Base-by-base conservation (phyloP, 2,797 vertebrate species). In the Channa striata region DNA sequence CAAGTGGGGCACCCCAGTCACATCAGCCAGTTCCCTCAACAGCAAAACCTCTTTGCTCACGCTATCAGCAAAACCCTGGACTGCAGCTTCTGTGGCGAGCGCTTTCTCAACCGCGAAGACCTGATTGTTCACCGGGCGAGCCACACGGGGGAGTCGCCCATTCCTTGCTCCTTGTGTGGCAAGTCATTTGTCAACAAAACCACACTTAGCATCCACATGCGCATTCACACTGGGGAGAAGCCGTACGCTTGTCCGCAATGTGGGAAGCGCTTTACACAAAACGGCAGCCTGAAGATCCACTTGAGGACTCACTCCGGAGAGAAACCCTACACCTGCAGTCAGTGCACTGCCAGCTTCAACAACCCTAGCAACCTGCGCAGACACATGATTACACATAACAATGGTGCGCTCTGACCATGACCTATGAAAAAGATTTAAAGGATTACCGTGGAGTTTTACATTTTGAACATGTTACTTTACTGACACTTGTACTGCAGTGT, bases 331-430 rank as follows among this genome's bases (percentile, higher is more conserved):
- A 74, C 58, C 36, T 93, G 93, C 74, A 83, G 43, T 1, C 87
- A 81, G 39, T 93, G 93, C 74, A 58, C 49, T 0, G 86, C 91
- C 74, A 92, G 89, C 72, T 93, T 93, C 65, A 92, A 91, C 83
- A 92, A 93, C 81, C 91, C 91, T 62, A 93, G 92, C 82, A 93
- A 93, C 80, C 84, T 93, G 68, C 91, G 92, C 48, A 74, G 92
- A 34, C 93, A 93, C 82, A 91, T 92, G 89, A 85, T 91, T 73
- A 93, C 86, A 5, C 91, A 93, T 82, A 89, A 33, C 0, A 75
- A 85, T 0, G 71, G 51, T 7, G n/a, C 16, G 7, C 72, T 85
- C 70, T 89, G 78, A 90, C 67, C 21, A 6, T 11, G 23, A 60
- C 0, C 9, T 2, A 54, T 1, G 4, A 4, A 60, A n/a, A 8